Base-by-base conservation (phyloP, 2,888 invertebrate species). In the Drosophila robusta region DNA sequence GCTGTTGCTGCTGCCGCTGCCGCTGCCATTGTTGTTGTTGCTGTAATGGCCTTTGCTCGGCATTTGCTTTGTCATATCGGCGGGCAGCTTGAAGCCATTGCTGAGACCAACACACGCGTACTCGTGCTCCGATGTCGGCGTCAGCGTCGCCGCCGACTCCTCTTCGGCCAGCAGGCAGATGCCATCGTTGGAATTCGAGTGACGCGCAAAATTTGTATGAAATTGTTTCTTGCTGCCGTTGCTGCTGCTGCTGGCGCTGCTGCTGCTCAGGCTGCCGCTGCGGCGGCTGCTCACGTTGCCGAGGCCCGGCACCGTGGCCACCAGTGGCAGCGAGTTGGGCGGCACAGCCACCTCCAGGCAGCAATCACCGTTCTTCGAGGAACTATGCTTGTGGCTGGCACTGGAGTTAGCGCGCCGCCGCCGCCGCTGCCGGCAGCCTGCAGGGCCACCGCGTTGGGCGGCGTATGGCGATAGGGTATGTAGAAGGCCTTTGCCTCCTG, bases 101-200 rank as follows among this genome's bases (percentile, higher is more conserved):
- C 84, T 85, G 24, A 90, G 55, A 14, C 78, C 80, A 50, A 78
- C 87, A 41, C 76, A 78, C 12, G 78, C 78, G 56, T 82, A 80
- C 44, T 90, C 90, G 24, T 80, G 76, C 69, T 90, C 90, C 14
- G 90, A 90, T 11, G 90, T 90, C 22, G 90, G 90, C 44, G 90
- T 90, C 51, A 90, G 57, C 1, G 90, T 90, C 32, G 90, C 90
- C 7, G 89, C 89, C 34, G 90, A 88, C 58, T 90, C 90, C 66
- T 90, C 90, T 58, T 90, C 90, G 58, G 90, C 90, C 50, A 90
- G 73, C 57, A 90, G 67, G 65, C 90, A 90, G 60, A 90, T 90
- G 51, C 90, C 90, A 71, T 90, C 90, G 44, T 89, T 90, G 64
- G 90, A 90, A 52, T 90, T 90, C 65, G 90, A 90, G 67, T 90